A percentile compares a stretch with the other conserved stretches of the same genome.
These are phyloP conservation scores for Cinclus cinclus DNA, from an alignment of 2,113 vertebrate species.

Conservation along the genomic window DNA sequence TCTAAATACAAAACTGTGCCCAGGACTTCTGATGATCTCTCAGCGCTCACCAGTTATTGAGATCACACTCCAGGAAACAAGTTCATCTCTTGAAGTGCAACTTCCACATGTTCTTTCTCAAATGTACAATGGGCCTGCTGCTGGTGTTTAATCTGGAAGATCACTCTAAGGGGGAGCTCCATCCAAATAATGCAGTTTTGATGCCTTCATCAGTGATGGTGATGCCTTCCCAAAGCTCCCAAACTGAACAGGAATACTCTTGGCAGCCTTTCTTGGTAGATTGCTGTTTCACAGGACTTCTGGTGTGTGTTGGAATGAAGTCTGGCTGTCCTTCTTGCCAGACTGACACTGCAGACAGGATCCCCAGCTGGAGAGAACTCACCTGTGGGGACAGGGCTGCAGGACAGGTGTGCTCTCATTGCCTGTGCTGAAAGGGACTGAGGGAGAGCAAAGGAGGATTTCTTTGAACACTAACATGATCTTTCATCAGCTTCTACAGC, in stretches of 20 bases:
- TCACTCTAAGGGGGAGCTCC: neutral
- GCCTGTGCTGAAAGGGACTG: neutral
- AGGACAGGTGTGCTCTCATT: neutral
- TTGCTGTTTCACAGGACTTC: neutral
- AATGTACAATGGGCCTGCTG: neutral
- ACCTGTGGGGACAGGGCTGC: neutral
- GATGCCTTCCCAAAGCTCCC: neutral
- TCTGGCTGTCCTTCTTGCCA: neutral
- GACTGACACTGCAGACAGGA: neutral
- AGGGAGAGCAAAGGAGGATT: neutral
- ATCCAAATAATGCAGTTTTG: neutral
- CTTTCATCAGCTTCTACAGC: neutral
- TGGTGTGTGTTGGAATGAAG: neutral
- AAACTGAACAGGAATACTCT: neutral
- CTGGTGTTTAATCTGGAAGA: neutral
- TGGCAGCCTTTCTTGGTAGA: neutral
- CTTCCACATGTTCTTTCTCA: neutral
- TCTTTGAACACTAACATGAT: neutral
- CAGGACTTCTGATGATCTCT: neutral
- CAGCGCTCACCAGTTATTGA: accelerated
- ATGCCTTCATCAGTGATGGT: neutral
- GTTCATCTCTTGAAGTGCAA: neutral
- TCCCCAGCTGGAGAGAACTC: neutral
- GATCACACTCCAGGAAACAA: neutral
- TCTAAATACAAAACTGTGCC: neutral